Percentiles rank a stretch among this genome's conserved stretches.
Evolutionary conservation across 2,888 invertebrate species (phyloP).

Genomic region (Volucella zonaria): DNA sequence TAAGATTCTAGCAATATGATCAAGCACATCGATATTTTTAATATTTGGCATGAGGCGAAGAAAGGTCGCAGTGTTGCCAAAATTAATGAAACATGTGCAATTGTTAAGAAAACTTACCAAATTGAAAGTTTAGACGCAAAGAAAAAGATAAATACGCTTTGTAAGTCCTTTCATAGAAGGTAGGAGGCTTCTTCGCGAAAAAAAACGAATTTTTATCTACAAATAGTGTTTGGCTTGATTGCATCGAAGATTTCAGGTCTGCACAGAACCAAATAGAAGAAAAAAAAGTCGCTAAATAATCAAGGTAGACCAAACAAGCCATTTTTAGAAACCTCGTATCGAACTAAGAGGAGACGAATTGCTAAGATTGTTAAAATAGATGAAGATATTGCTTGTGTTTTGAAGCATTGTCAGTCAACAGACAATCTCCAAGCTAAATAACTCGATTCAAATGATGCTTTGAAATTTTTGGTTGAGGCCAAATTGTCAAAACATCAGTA

Average conservation of each 20-base stretch:
- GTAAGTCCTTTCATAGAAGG: no score
- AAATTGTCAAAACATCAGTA: constrained; percentile 32
- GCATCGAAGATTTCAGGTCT: neutral
- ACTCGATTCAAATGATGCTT: neutral
- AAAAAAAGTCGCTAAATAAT: neutral
- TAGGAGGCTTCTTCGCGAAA: no score
- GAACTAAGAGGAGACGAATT: constrained; percentile 17
- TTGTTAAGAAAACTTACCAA: no score
- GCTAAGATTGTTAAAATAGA: neutral
- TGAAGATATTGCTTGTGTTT: constrained; percentile 15
- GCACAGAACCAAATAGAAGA: neutral
- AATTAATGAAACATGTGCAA: no score
- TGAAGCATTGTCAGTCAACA: constrained; percentile 2
- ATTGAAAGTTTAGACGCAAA: no score
- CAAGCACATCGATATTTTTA: no score
- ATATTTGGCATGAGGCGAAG: no score
- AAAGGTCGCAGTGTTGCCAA: no score
- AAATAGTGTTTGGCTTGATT: no score
- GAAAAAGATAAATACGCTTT: no score
- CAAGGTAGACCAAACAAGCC: neutral
- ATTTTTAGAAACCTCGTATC: constrained; percentile 10
- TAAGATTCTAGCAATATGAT: no score
- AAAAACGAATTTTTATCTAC: no score
- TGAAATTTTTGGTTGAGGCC: constrained; percentile 1
- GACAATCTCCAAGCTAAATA: constrained; percentile 3